Percentiles rank a stretch among this genome's conserved stretches.
Conservation (phyloP, 2,113 vertebrate genomes). For the Crotophaga sulcirostris region DNA sequence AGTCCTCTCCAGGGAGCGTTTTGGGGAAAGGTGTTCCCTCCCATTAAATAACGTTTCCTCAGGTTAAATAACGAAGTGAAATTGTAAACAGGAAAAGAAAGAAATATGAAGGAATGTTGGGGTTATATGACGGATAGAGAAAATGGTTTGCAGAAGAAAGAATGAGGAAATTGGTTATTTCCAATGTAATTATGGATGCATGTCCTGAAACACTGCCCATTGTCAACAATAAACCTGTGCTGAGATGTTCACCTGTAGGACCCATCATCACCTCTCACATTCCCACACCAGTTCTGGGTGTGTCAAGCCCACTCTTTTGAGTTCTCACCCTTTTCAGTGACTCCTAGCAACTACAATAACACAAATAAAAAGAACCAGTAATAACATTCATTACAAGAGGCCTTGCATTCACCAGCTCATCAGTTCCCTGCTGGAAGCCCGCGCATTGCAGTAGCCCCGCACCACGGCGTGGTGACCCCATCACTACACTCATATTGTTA, state of each 20-base stretch:
- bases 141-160: not conserved
- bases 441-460: rapidly evolving
- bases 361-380: too few species aligned
- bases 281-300: not conserved
- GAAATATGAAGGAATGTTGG: too few species aligned
- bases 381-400: rapidly evolving
- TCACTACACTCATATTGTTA: rapidly evolving
- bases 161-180: rapidly evolving
- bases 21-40: not conserved
- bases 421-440: not conserved
- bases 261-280: not conserved
- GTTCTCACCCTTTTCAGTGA: not conserved
- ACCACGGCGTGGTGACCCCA: rapidly evolving
- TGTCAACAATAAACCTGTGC: not conserved
- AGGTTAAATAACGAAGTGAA: rapidly evolving
- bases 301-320: rapidly evolving
- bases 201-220: rapidly evolving
- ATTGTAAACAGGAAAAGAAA: not conserved
- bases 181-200: rapidly evolving
- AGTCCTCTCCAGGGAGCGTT: rapidly evolving
- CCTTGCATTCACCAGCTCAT: rapidly evolving
- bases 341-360: rapidly evolving
- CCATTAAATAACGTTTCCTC: too few species aligned
- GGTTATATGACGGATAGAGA: not conserved
- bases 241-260: rapidly evolving